Conservation (phyloP, 2,113 vertebrate species). For the Lampris megalopsis region DNA sequence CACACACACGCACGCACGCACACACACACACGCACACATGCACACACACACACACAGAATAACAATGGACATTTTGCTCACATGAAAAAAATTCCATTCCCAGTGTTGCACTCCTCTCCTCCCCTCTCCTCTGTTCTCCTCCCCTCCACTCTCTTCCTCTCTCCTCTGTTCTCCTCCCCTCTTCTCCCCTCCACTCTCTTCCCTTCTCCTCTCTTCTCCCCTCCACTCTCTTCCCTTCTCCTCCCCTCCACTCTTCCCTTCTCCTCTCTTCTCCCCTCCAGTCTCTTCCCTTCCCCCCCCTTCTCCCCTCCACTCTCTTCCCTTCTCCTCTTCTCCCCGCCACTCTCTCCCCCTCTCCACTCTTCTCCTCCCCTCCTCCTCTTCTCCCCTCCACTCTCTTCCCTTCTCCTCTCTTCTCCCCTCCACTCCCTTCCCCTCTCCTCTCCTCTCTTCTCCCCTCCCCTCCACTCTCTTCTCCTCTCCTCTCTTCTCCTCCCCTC, state of each 20-base stretch:
- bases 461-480: too few species aligned
- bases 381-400: slow-evolving; percentile 12
- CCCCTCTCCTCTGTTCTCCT: slow-evolving; percentile 16
- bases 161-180: background rate
- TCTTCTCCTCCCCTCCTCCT: slow-evolving; percentile 14
- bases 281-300: too few species aligned
- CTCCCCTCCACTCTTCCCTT: too few species aligned
- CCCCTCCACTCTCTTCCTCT: slow-evolving; percentile 19
- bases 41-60: slow-evolving; percentile 14
- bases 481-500: too few species aligned
- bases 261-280: too few species aligned
- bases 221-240: too few species aligned
- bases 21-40: background rate
- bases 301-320: too few species aligned
- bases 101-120: background rate
- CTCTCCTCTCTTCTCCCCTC: too few species aligned
- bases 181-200: too few species aligned
- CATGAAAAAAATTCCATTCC: background rate
- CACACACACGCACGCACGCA: background rate
- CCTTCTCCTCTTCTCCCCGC: background rate
- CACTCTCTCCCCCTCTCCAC: slow-evolving; percentile 18
- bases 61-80: slow-evolving; percentile 22
- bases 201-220: too few species aligned
- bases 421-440: too few species aligned
- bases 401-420: background rate